These are phyloP conservation scores for Nyctibius bracteatus DNA, from an alignment of 2,113 vertebrate species.

Conservation along the genomic window DNA sequence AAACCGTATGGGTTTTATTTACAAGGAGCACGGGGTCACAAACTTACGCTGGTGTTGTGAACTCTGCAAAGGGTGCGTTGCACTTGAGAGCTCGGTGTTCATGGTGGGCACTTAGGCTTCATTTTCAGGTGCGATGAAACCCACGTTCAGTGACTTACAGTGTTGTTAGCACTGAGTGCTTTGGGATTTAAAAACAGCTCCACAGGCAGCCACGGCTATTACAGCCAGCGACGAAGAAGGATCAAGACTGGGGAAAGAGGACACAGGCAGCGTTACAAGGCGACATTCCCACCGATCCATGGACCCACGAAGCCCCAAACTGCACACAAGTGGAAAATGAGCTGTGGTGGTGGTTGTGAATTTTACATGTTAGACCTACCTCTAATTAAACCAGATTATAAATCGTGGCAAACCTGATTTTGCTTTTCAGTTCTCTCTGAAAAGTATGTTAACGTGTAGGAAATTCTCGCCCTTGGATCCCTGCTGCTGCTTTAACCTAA, in stretches of 20 bases:
- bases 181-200: background rate
- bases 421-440: background rate
- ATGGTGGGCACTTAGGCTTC: background rate
- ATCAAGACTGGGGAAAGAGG: background rate
- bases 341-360: background rate
- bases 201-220: background rate
- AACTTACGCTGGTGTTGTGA: accelerated
- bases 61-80: background rate
- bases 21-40: background rate
- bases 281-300: background rate
- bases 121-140: background rate
- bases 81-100: background rate
- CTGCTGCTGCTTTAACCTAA: background rate
- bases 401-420: background rate
- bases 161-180: background rate
- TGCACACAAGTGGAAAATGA: background rate
- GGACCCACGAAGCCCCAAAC: background rate
- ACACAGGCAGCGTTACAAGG: accelerated
- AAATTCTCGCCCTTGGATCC: background rate
- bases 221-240: accelerated
- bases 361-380: background rate
- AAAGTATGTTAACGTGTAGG: background rate
- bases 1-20: background rate
- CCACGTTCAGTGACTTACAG: background rate
- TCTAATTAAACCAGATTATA: background rate